Evolutionary conservation across 1,140 invertebrate species (phyloP).

Genomic region (Cotesia vestalis): DNA sequence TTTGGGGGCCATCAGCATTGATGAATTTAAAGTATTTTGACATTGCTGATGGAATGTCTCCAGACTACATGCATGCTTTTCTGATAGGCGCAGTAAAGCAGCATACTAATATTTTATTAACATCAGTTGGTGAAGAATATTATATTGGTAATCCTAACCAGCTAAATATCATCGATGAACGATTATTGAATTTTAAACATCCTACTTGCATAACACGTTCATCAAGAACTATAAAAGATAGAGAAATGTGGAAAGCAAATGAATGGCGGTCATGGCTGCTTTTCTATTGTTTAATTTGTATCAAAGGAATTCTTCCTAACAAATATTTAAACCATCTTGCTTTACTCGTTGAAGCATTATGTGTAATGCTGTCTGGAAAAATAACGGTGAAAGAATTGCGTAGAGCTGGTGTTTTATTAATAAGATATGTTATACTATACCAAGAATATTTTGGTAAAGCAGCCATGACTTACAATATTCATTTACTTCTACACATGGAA

Average conservation of each 20-base stretch:
- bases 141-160: conserved; percentile 37
- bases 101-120: conserved; percentile 26
- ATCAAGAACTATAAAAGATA: conserved; percentile 18
- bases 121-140: conserved; percentile 1
- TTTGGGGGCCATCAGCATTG: conserved; percentile 35
- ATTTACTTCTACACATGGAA: conserved; percentile 20
- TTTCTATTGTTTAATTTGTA: conserved; percentile 13
- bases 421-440: conserved; percentile 6
- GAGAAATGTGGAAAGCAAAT: conserved; percentile 30
- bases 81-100: conserved; percentile 28
- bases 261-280: conserved; percentile 27
- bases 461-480: conserved; percentile 30
- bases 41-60: too few relatives aligned
- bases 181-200: conserved; percentile 21
- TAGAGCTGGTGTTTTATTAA: neutral
- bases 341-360: conserved; percentile 23
- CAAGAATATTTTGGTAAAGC: conserved; percentile 25
- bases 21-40: conserved; percentile 31
- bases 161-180: conserved; percentile 31
- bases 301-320: conserved; percentile 14
- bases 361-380: conserved; percentile 17
- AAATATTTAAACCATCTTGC: conserved; percentile 30
- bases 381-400: conserved; percentile 1
- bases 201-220: conserved; percentile 22
- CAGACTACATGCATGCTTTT: too few relatives aligned